Evolutionary conservation across 2,888 invertebrate genomes (phyloP).

Genomic region (Drosophila kanekoi): DNA sequence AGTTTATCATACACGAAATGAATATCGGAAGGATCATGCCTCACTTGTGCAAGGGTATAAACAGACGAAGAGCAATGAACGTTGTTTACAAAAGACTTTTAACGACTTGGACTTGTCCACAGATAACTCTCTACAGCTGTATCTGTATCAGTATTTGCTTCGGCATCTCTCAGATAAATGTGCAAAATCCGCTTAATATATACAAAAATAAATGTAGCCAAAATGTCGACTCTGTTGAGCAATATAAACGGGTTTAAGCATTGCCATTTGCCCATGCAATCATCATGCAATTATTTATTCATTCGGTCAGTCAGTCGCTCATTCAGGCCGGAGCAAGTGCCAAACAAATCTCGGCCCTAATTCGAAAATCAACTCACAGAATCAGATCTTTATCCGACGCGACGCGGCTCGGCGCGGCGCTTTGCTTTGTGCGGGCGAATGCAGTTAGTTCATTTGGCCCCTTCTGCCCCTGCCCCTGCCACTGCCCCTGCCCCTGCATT

Average conservation of each 20-base stretch:
- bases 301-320: constrained; percentile 25
- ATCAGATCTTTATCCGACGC: constrained; percentile 42
- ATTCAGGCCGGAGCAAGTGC: constrained; percentile 18
- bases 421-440: constrained; percentile 33
- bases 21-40: too few relatives aligned
- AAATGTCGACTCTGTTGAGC: constrained; percentile 22
- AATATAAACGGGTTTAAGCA: constrained; percentile 10
- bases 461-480: background rate
- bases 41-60: background rate
- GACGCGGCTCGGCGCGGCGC: constrained; percentile 10
- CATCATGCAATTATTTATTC: constrained; percentile 10
- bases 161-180: constrained; percentile 47
- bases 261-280: constrained; percentile 15
- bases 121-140: constrained; percentile 5
- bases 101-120: constrained; percentile 3
- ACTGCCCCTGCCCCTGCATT: background rate
- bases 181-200: constrained; percentile 32
- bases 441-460: background rate
- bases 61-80: constrained; percentile 4
- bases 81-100: constrained; percentile 39
- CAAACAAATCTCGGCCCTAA: constrained; percentile 47
- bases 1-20: too few relatives aligned
- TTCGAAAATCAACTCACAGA: constrained; percentile 51
- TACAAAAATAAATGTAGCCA: constrained; percentile 36
- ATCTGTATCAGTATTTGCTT: constrained; percentile 28